Evolutionary conservation across 2,888 invertebrate species (phyloP).

Genomic region (Copidosoma aretas): DNA sequence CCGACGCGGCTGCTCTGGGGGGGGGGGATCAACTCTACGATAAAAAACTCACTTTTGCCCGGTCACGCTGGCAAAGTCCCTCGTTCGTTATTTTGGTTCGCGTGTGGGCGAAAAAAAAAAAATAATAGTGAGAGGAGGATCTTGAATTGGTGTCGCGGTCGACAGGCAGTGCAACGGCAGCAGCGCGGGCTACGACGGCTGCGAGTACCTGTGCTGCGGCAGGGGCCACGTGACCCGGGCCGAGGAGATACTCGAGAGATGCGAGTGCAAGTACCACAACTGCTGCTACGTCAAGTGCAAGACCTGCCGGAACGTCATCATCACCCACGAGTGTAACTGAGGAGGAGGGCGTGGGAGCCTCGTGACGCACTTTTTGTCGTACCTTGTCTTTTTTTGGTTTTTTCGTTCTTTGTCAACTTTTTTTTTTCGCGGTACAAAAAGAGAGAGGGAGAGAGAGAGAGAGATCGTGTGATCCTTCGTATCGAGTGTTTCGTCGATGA

Average conservation of each 20-base stretch:
- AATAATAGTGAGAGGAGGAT: neutral
- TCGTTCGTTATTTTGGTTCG: no score
- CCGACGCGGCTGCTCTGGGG: no score
- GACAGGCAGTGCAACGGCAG: constrained; percentile 76
- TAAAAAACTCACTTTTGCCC: no score
- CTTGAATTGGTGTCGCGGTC: constrained; percentile 1
- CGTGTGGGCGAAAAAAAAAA: neutral
- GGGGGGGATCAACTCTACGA: no score
- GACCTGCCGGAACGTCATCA: constrained; percentile 75
- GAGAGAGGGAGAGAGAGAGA: no score
- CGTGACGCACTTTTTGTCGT: no score
- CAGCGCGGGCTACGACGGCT: constrained; percentile 72
- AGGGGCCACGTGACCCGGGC: constrained; percentile 77
- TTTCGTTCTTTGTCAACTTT: no score
- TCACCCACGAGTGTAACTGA: constrained; percentile 77
- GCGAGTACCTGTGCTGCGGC: constrained; percentile 84
- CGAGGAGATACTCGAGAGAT: constrained; percentile 74
- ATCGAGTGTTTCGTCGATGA: no score
- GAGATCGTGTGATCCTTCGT: no score
- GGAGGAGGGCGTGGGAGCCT: neutral
- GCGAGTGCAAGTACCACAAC: constrained; percentile 85
- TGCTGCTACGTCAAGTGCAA: constrained; percentile 90
- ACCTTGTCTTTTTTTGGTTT: no score
- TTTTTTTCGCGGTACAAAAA: no score
- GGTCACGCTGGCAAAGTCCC: no score